A percentile compares a stretch with the other conserved stretches of the same genome.
Conservation (phyloP, 2,888 invertebrate species). For the Mactromeris polynyma region DNA sequence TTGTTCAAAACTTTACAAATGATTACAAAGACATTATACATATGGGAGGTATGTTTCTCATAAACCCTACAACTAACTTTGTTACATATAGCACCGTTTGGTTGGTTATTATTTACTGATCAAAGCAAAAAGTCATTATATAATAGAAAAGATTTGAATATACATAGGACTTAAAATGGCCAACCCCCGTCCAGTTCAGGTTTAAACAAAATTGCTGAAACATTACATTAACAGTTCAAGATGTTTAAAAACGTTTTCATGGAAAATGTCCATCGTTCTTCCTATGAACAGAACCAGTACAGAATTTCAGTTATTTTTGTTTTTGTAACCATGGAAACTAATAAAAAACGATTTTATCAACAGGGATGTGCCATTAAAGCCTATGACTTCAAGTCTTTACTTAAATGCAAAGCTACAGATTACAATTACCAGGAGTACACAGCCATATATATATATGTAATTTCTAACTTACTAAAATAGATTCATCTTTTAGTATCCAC, state of each 20-base stretch:
- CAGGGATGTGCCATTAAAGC: not conserved
- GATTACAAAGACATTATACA: conserved; percentile 42
- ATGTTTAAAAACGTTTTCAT: not conserved
- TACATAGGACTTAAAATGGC: conserved; percentile 1
- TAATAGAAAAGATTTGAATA: conserved; percentile 24
- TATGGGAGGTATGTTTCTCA: conserved; percentile 43
- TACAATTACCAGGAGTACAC: conserved; percentile 22
- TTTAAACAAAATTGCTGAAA: not conserved
- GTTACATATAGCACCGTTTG: conserved; percentile 54
- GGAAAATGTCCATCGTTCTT: too few relatives aligned
- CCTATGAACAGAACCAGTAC: not conserved
- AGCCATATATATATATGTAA: conserved; percentile 25
- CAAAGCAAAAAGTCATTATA: conserved; percentile 29
- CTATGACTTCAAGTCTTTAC: conserved; percentile 34
- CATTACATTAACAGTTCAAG: not conserved
- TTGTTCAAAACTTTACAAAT: conserved; percentile 49
- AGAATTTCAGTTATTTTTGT: not conserved
- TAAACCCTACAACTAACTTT: conserved; percentile 47
- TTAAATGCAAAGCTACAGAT: conserved; percentile 41
- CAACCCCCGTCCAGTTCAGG: not conserved
- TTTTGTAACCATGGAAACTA: not conserved
- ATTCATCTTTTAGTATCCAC: conserved; percentile 37
- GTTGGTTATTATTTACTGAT: conserved; percentile 38
- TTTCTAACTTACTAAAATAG: conserved; percentile 38
- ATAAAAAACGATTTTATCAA: not conserved